Percentiles rank a stretch among this genome's conserved stretches.
Evolutionary conservation across 2,113 vertebrate species (phyloP).

Genomic region (Acrocephalus arundinaceus): DNA sequence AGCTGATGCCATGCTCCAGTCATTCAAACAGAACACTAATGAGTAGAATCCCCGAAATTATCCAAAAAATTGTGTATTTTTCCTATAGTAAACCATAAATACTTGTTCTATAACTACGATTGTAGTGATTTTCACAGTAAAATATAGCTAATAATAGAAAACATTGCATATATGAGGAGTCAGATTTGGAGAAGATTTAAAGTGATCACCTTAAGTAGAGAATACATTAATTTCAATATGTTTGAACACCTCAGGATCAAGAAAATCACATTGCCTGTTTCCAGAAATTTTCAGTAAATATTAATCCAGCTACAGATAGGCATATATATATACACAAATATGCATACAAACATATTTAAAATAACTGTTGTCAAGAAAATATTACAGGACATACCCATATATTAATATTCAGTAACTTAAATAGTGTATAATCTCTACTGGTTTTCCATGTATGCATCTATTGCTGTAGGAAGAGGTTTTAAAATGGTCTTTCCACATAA

Average conservation of each 20-base stretch:
- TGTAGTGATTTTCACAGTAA: not conserved
- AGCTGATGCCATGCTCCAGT: conserved; percentile 22
- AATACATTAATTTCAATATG: not conserved
- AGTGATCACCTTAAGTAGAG: not conserved
- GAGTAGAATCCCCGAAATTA: not conserved
- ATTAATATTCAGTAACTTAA: not conserved
- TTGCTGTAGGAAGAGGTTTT: not conserved
- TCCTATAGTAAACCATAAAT: not conserved
- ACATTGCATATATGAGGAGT: not conserved
- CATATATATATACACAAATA: too few species aligned
- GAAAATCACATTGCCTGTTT: not conserved
- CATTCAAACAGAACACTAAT: not conserved
- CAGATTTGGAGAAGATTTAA: not conserved
- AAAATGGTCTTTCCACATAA: not conserved
- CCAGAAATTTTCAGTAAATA: not conserved
- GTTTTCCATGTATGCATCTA: not conserved
- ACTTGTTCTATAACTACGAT: not conserved
- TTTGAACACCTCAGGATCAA: not conserved
- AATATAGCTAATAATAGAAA: not conserved
- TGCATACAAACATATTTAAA: not conserved
- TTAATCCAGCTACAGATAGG: not conserved
- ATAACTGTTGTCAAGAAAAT: not conserved
- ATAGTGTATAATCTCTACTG: not conserved
- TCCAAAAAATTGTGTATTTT: not conserved
- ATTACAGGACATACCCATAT: not conserved